Evolutionary conservation across 2,113 vertebrate species (phyloP).

Genomic region (Pygathrix nemaeus): DNA sequence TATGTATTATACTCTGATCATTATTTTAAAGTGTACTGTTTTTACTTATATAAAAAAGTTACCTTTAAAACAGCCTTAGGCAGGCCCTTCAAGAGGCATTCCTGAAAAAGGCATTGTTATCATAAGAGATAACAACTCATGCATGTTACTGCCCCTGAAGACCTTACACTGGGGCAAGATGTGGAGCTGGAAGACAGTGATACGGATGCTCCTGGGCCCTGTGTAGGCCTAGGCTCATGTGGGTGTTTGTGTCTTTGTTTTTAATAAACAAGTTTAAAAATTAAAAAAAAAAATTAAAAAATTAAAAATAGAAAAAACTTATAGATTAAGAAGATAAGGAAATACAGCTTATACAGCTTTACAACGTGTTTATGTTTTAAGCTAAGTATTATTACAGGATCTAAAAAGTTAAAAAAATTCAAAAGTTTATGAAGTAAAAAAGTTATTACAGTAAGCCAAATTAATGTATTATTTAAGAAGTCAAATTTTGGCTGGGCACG

Average conservation of each 20-base stretch:
- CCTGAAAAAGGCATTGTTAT: not conserved
- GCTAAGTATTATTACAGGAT: not conserved
- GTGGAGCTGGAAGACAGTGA: not conserved
- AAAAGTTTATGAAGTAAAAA: not conserved
- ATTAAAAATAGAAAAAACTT: not conserved
- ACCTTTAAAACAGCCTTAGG: not conserved
- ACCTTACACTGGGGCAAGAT: not conserved
- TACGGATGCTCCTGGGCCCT: not conserved
- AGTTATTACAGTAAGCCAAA: not conserved
- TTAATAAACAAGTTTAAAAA: not conserved
- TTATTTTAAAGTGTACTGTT: not conserved
- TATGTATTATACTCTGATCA: not conserved
- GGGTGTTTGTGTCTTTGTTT: not conserved
- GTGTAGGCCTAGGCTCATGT: not conserved
- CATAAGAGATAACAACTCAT: not conserved
- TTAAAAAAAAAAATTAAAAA: not conserved
- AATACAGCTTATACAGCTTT: not conserved
- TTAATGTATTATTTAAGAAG: not conserved
- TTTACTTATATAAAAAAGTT: not conserved
- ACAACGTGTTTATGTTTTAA: not conserved
- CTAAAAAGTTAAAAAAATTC: not conserved
- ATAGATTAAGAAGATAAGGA: not conserved
- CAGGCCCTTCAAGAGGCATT: not conserved
- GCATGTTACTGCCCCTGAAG: not conserved
- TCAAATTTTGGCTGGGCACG: not conserved